Evolutionary conservation across 2,113 vertebrate species (phyloP).

Genomic region (Vicugna pacos): DNA sequence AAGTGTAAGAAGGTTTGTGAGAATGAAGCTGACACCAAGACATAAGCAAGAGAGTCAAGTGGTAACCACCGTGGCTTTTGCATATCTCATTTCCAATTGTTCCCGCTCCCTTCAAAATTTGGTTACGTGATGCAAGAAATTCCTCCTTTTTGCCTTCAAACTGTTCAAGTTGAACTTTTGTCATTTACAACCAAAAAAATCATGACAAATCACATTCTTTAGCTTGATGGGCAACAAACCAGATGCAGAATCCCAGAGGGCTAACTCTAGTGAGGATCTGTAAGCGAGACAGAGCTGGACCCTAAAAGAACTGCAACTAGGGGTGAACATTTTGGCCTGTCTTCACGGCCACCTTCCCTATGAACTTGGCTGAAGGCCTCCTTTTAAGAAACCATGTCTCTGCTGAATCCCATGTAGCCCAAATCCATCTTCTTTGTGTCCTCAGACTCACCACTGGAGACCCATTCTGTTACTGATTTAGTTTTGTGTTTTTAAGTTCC

Average conservation of each 20-base stretch:
- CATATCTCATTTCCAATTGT: neutral
- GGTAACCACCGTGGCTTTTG: neutral
- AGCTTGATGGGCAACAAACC: neutral
- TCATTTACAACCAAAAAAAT: neutral
- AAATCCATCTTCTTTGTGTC: neutral
- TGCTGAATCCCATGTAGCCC: neutral
- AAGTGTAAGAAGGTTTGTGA: neutral
- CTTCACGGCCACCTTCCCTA: neutral
- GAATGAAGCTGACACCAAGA: neutral
- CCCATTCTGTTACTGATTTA: neutral
- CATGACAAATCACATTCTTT: neutral
- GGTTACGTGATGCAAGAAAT: neutral
- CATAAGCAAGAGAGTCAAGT: neutral
- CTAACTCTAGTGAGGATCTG: neutral
- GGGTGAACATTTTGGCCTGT: neutral
- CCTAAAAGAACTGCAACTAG: neutral
- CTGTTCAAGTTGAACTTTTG: neutral
- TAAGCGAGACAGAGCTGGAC: neutral
- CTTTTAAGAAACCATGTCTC: neutral
- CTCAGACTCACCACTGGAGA: neutral
- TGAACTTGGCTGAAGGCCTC: neutral
- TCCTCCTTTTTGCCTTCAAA: neutral
- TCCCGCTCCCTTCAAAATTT: neutral
- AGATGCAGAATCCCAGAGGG: neutral
- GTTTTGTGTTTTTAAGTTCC: neutral